A percentile compares a stretch with the other conserved stretches of the same genome.
These are phyloP conservation scores for Geophilus truncorum DNA, from an alignment of 2,888 invertebrate species.

Conservation along the genomic window DNA sequence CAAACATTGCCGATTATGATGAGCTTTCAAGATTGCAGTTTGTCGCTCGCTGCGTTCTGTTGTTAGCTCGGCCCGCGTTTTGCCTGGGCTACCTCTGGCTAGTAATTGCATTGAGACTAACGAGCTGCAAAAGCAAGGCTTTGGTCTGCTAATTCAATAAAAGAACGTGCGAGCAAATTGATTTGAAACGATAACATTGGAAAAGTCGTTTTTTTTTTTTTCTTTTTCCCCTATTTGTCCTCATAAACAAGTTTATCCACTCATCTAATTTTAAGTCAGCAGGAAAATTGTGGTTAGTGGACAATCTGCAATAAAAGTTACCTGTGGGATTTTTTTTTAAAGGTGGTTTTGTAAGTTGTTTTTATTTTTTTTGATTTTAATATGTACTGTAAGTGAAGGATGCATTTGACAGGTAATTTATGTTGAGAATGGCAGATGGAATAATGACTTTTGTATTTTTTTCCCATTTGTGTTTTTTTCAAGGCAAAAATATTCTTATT, in stretches of 20 bases:
- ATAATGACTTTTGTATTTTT: too few species aligned
- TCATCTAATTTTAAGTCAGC: background rate
- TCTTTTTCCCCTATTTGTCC: background rate
- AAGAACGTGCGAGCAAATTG: background rate
- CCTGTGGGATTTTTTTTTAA: background rate
- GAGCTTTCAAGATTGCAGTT: conserved; percentile 1
- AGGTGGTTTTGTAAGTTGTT: background rate
- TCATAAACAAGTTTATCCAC: background rate
- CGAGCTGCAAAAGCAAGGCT: conserved; percentile 14
- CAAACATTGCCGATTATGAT: conserved; percentile 2
- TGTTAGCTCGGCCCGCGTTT: too few species aligned
- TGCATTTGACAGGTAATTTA: conserved; percentile 3
- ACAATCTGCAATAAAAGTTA: background rate
- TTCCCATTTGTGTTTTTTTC: too few species aligned
- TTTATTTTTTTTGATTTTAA: background rate
- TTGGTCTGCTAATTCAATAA: conserved; percentile 12
- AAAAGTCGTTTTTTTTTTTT: background rate
- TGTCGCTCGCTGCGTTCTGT: background rate
- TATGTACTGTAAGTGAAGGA: background rate
- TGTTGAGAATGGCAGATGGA: background rate
- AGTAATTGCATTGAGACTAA: conserved; percentile 8
- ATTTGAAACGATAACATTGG: conserved; percentile 17
- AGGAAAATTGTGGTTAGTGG: background rate
- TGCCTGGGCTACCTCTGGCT: background rate
- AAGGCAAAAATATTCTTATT: too few species aligned